Conservation (phyloP, 2,113 vertebrate species). For the Pteruthius melanotis region DNA sequence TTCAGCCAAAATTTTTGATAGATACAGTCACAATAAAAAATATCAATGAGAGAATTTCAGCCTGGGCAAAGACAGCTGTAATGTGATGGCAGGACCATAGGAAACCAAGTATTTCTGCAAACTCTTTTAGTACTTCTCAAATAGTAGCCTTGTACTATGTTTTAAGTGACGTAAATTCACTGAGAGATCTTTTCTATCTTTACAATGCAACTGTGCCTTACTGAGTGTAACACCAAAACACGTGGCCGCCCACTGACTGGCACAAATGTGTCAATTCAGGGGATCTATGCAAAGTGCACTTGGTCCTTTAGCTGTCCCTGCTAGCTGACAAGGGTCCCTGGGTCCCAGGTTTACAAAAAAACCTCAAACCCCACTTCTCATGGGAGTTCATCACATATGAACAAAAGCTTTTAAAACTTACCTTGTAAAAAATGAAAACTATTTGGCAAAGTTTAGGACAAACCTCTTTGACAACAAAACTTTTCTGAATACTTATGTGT, state of each 20-base stretch:
- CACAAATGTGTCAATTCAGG: neutral
- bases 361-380: neutral
- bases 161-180: neutral
- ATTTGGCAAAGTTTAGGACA: neutral
- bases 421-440: neutral
- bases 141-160: neutral
- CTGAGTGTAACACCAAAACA: neutral
- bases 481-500: neutral
- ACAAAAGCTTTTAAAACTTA: neutral
- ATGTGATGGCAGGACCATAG: neutral
- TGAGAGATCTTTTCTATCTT: neutral
- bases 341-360: neutral
- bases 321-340: neutral
- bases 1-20: neutral
- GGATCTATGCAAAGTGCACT: neutral
- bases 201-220: neutral
- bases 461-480: neutral
- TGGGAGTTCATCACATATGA: neutral
- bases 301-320: neutral
- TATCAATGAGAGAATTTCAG: neutral
- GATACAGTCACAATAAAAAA: neutral
- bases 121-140: neutral
- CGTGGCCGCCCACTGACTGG: neutral
- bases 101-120: neutral
- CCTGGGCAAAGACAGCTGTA: neutral